phyloP scores from a whole-genome alignment of 1,140 invertebrate species.

The Drosophila repletoides region DNA sequence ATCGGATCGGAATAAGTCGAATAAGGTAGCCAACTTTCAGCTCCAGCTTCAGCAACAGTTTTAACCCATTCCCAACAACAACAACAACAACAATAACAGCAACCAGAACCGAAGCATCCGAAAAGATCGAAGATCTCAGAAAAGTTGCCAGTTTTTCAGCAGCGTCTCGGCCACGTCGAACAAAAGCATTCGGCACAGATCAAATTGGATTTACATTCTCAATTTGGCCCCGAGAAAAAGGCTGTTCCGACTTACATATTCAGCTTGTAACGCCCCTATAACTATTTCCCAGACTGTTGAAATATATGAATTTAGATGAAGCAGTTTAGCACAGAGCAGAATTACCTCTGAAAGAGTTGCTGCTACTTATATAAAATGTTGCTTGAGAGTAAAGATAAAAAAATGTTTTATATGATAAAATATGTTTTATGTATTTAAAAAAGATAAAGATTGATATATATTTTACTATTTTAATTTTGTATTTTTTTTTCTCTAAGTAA shows the following conservation, averaged over 20 bases:
- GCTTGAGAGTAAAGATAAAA: too few species aligned
- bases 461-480: neutral
- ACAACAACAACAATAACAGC: constrained; percentile 11
- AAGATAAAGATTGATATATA: too few species aligned
- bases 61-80: too few species aligned
- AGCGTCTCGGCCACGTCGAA: constrained; percentile 49
- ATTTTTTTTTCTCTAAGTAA: neutral
- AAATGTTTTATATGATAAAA: too few species aligned
- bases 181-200: constrained; percentile 77
- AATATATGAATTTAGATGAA: neutral
- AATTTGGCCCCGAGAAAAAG: constrained; percentile 39
- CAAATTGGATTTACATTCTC: constrained; percentile 74
- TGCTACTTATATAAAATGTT: too few species aligned
- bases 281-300: neutral
- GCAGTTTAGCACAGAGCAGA: too few species aligned
- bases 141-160: constrained; percentile 47
- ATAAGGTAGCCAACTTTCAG: constrained; percentile 28
- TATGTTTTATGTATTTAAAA: too few species aligned
- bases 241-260: constrained; percentile 10
- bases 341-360: too few species aligned
- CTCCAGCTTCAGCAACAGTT: constrained; percentile 16
- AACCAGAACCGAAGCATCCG: too few species aligned
- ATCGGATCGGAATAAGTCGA: constrained; percentile 33
- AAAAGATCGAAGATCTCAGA: constrained; percentile 24
- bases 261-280: constrained; percentile 23